Base-by-base conservation (phyloP, 2,113 vertebrate genomes). In the Nannospalax galili region DNA sequence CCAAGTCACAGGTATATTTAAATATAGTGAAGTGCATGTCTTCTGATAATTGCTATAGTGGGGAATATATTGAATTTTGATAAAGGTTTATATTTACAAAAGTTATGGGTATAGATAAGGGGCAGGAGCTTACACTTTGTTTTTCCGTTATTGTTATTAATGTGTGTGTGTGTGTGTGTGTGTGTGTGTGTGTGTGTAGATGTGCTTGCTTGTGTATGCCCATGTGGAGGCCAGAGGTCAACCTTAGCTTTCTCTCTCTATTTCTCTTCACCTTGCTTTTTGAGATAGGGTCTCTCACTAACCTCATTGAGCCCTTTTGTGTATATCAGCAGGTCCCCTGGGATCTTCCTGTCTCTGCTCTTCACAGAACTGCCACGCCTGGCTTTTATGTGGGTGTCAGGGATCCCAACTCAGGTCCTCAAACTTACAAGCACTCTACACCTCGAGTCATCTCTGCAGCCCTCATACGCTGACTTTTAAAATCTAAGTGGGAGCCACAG, bases 21-120 rank as follows among this genome's bases (percentile, higher is more conserved):
- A 74, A 65, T 45, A 40, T 3, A 24, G 17, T 30, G 88, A 52
- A 22, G 7, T 60, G 4, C 45, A 35, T 92, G 12, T n/a, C 45
- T 79, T 16, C 24, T 84, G 52, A 62, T n/a, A 79, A 64, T 65
- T 24, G 14, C 32, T 80, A 52, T 42, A 74, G 19, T 80, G 52
- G 37, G 86, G 70, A 94, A 86, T 58, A 64, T n/a, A 69, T 40
- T 72, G 45, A 93, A 74, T 67, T 69, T 19, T 2, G 84, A 73
- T 73, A 94, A 79, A 95, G 37, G 77, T 52, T 91, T 86, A 85
- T 37, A 73, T 69, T 72, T 75, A 24, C 2, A 52, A 75, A 92
- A 93, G 7, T 56, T 52, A 52, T 52, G 19, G 28, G 4, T 81
- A 77, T 9, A 14, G 15, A 35, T 45, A 84, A 14, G 5, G 60